Evolutionary conservation across 92 coral and sea anemone genomes (phyloP).

Genomic region (Zoanthus sociatus): DNA sequence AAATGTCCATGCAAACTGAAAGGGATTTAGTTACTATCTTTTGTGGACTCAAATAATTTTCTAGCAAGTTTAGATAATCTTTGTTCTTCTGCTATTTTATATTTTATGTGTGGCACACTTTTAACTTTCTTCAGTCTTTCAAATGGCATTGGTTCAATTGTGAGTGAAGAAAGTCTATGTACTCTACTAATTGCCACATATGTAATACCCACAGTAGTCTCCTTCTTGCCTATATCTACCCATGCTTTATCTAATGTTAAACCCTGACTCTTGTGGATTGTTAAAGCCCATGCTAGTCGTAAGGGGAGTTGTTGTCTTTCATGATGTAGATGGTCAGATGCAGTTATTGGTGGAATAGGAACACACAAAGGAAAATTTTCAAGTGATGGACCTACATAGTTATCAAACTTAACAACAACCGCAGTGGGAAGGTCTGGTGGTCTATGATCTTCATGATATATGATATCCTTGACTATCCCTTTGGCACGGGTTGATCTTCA

Average conservation of each 20-base stretch:
- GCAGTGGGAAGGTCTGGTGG: conserved; percentile 59
- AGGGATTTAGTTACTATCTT: not conserved
- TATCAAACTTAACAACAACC: conserved; percentile 56
- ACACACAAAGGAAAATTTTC: conserved; percentile 46
- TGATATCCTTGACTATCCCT: conserved; percentile 55
- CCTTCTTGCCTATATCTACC: not conserved
- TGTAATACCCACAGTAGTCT: conserved; percentile 24
- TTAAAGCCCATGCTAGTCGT: conserved; percentile 35
- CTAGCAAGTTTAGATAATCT: not conserved
- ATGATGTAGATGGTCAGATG: conserved; percentile 1
- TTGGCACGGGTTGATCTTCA: conserved; percentile 3
- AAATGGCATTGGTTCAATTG: conserved; percentile 63
- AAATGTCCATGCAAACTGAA: conserved; percentile 3
- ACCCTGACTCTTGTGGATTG: conserved; percentile 3
- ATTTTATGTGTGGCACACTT: conserved; percentile 36
- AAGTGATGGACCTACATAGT: conserved; percentile 55
- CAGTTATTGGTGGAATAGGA: conserved; percentile 55
- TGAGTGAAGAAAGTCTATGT: conserved; percentile 8
- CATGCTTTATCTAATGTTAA: not conserved
- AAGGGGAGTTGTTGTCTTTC: conserved; percentile 39
- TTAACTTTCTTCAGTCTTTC: conserved; percentile 55
- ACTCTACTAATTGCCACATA: conserved; percentile 53
- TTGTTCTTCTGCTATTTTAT: conserved; percentile 15
- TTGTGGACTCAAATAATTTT: too few species aligned
- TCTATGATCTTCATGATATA: conserved; percentile 40